These are phyloP conservation scores for Stenotaenia linearis DNA, from an alignment of 2,888 invertebrate species.

Conservation along the genomic window DNA sequence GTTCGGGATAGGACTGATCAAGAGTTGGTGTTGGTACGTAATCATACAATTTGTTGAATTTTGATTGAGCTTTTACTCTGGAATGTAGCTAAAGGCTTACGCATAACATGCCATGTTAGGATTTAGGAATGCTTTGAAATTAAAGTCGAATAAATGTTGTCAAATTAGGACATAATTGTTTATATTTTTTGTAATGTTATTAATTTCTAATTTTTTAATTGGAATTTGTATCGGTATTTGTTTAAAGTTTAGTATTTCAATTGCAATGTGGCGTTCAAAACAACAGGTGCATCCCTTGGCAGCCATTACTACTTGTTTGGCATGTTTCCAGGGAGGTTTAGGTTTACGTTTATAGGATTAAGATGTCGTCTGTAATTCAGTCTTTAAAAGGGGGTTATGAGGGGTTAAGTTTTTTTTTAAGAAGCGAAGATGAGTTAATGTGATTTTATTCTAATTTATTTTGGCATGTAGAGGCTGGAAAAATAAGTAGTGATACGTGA, in stretches of 20 bases:
- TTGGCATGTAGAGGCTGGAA: not conserved
- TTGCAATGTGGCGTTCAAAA: not conserved
- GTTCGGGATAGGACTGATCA: slow-evolving; percentile 35
- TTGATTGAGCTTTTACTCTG: not conserved
- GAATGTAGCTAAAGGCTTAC: too few species aligned
- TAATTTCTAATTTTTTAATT: too few species aligned
- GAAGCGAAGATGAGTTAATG: not conserved
- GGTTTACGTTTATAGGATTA: not conserved
- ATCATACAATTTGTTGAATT: not conserved
- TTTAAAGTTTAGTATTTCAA: not conserved
- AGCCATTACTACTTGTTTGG: not conserved
- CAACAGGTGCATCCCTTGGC: not conserved
- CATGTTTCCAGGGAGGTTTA: not conserved
- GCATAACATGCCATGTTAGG: too few species aligned
- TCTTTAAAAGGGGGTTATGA: not conserved
- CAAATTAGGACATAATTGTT: too few species aligned
- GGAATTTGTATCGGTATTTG: not conserved
- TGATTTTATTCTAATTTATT: not conserved
- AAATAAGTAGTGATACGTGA: not conserved
- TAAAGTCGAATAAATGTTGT: too few species aligned
- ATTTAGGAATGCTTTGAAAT: too few species aligned
- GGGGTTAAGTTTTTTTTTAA: not conserved
- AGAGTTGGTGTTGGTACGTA: slow-evolving; percentile 31
- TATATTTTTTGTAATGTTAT: too few species aligned
- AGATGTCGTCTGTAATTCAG: not conserved